A percentile compares a stretch with the other conserved stretches of the same genome.
Conservation (phyloP, 2,113 vertebrate genomes). For the Gopherus evgoodei region DNA sequence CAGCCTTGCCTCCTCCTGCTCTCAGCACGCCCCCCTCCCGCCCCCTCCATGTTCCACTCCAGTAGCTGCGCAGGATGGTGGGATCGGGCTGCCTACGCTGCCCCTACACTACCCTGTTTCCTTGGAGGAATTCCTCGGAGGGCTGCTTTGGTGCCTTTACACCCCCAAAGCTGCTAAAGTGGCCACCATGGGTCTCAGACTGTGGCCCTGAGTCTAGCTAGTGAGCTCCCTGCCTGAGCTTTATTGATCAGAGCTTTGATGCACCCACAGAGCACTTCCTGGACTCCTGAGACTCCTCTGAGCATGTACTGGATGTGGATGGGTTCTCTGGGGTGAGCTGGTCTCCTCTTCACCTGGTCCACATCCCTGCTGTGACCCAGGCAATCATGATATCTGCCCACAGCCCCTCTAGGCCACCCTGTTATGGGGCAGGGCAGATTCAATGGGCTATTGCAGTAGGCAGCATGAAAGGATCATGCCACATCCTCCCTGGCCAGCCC, state of each 20-base stretch:
- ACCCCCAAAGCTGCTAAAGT: neutral
- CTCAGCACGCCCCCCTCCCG: neutral
- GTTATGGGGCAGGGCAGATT: neutral
- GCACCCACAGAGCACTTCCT: neutral
- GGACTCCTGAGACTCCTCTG: neutral
- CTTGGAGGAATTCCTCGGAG: neutral
- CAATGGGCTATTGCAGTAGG: neutral
- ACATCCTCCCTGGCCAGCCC: neutral
- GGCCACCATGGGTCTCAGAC: neutral
- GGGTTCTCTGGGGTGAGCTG: neutral
- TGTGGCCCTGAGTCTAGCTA: neutral
- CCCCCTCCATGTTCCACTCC: neutral
- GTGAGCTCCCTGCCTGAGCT: neutral
- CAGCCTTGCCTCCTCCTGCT: neutral
- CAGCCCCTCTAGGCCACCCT: neutral
- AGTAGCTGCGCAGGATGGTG: neutral
- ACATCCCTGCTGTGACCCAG: neutral
- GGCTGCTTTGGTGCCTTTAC: neutral
- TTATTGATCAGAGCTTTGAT: neutral
- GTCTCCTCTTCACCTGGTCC: neutral
- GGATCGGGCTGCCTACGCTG: neutral
- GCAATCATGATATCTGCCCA: neutral
- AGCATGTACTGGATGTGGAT: neutral
- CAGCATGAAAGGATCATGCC: neutral
- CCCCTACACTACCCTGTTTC: neutral